These are phyloP conservation scores for Peromyscus leucopus DNA, from an alignment of 2,113 vertebrate species.

Conservation along the genomic window DNA sequence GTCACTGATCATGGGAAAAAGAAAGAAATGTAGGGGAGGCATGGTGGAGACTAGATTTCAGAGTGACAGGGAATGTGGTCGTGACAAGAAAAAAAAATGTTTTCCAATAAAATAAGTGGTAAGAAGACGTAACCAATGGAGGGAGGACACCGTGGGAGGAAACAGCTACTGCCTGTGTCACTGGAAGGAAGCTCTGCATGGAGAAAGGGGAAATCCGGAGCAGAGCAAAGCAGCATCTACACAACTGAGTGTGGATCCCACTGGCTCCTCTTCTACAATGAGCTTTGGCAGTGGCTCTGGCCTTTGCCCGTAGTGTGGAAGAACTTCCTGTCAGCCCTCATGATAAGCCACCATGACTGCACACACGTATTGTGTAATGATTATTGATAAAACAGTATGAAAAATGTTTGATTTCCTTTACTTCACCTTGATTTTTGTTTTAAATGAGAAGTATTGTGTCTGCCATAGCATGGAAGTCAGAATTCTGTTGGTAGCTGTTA, in stretches of 20 bases:
- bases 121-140: neutral
- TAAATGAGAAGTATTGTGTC: neutral
- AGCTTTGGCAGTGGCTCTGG: neutral
- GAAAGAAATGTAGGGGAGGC: neutral
- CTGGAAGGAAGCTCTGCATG: neutral
- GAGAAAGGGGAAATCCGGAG: neutral
- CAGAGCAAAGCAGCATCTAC: accelerated
- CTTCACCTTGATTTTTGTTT: neutral
- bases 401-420: neutral
- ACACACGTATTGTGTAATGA: neutral
- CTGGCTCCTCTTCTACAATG: neutral
- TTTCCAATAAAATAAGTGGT: neutral
- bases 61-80: neutral
- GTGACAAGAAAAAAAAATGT: neutral
- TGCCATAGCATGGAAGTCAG: neutral
- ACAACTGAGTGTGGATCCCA: accelerated
- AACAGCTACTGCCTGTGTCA: neutral
- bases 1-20: neutral
- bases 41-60: neutral
- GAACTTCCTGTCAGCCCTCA: accelerated
- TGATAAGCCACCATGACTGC: neutral
- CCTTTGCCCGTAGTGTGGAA: neutral
- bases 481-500: neutral
- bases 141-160: neutral
- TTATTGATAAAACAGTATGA: neutral